A percentile compares a stretch with the other conserved stretches of the same genome.
Evolutionary conservation across 2,113 vertebrate genomes (phyloP).

Genomic region (Epinephelus cyanopodus): DNA sequence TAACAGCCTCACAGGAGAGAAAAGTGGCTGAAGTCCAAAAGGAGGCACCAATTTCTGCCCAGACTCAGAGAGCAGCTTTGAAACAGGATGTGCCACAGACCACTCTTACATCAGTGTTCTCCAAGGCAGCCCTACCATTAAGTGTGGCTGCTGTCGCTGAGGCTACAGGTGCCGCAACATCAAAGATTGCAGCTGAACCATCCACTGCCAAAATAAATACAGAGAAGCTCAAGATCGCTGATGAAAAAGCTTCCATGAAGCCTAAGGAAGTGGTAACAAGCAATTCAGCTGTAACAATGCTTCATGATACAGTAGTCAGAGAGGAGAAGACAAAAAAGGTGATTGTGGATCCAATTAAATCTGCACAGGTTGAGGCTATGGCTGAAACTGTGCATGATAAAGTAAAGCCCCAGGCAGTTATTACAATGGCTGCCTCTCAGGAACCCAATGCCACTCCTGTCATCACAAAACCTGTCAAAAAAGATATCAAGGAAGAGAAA

Average conservation of each 20-base stretch:
- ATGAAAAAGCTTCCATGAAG: conserved; percentile 41
- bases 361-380: neutral
- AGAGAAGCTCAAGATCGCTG: conserved; percentile 45
- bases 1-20: conserved; percentile 53
- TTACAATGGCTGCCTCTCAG: conserved; percentile 8
- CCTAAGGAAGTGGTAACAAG: conserved; percentile 29
- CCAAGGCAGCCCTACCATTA: conserved; percentile 52
- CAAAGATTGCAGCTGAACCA: conserved; percentile 44
- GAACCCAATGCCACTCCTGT: conserved; percentile 9
- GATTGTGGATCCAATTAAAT: conserved; percentile 13
- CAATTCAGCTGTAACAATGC: neutral
- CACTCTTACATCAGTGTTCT: conserved; percentile 38
- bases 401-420: neutral
- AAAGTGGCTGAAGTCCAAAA: conserved; percentile 53
- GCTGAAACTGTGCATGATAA: neutral
- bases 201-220: conserved; percentile 52
- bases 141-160: conserved; percentile 40
- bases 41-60: conserved; percentile 35
- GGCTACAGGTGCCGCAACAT: conserved; percentile 57
- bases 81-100: conserved; percentile 57
- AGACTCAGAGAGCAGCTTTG: conserved; percentile 46
- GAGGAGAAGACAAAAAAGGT: conserved; percentile 43
- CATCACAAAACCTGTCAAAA: conserved; percentile 13
- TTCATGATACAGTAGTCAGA: conserved; percentile 20
- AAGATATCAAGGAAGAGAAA: conserved; percentile 20